Evolutionary conservation across 2,888 invertebrate genomes (phyloP), one percentile per base, ranked within the genome.

Genomic region (Gastracanthus pulcherrimus): DNA sequence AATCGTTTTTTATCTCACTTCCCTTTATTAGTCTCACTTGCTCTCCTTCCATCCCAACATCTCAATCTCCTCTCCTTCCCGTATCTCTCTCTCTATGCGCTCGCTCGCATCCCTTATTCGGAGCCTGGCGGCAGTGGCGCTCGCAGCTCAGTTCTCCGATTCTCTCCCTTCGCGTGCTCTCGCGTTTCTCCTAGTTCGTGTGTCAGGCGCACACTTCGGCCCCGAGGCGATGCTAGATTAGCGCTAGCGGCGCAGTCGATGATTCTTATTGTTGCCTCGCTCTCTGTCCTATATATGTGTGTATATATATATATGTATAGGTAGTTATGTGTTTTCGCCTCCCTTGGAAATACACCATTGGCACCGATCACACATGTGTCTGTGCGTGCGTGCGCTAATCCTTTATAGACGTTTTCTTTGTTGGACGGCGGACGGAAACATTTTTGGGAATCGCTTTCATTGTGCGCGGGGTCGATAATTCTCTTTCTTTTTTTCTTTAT

Each of bases 181-280:
- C 45, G n/a, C 34, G 23, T 13, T 41, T 26, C 51, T 31, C 62
- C 29, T 41, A n/a, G n/a, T n/a, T 31, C 45, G 41, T 51, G 77
- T 62, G 79, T 79, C 79, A 72, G 72, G 4, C 64, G 62, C 80
- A 80, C 75, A 36, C 75, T 13, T 11, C 9, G 29, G 70, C 55
- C 64, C 70, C 38, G 48, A 41, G 80, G 75, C 80, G 38, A 70
- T 38, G 75, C 64, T 41, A 70, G 80, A 80, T 80, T 80, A 80
- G 67, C 60, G 80, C 75, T 75, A 48, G 48, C 38, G 80, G 75
- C 75, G 45, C 38, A 38, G 13, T 45, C 76, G 76, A 70, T 76
- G 76, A 80, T 80, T 80, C 80, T 80, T 80, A 76, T 76, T 76
- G 76, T 80, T 70, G 67, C 7, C 36, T 26, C 26, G 5, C 55